Base-by-base conservation (phyloP, 2,888 invertebrate species). In the Drosophila prostipennis region DNA sequence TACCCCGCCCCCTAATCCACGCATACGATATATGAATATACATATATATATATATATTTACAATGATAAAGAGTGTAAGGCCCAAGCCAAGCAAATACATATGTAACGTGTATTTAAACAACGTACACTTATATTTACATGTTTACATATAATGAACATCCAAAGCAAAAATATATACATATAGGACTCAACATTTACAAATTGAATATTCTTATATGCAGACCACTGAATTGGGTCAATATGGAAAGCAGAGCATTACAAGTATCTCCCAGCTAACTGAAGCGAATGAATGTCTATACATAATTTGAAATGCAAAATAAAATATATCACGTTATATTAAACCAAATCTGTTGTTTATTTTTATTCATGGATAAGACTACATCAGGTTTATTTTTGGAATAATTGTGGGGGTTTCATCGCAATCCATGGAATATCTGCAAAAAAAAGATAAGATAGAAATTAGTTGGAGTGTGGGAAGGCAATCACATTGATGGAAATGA, bases 311-410 rank as follows among this genome's bases (percentile, higher is more conserved):
- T 67, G 58, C 70, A 81, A 82, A 69, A 81, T 81, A 82, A 85
- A 85, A 71, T 83, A 85, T 85, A 80, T 83, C 85, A 83, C 78
- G 82, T 83, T 85, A 83, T 80, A 72, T 78, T 71, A 79, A 76
- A 78, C 51, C 51, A 60, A 39, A 67, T 48, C 13, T 37, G 36
- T 48, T 14, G 37, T n/a, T 26, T 26, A 11, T 58, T 65, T 80
- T 75, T 75, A 78, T 79, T 75, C 26, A 63, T 34, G 11, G 2
- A 40, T 19, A n/a, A 14, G 26, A 10, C 14, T 36, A 34, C 19
- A 63, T 14, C 29, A 45, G 19, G 8, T 45, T 10, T 14, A 32
- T 57, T 48, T 40, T n/a, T 6, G 1, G 45, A 19, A 14, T 14
- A 10, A 10, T n/a, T 19, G 5, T 13, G 14, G 3, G 34, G 34